A percentile compares a stretch with the other conserved stretches of the same genome.
These are phyloP conservation scores for Chrysopa pallens DNA, from an alignment of 1,140 invertebrate genomes.

Conservation along the genomic window DNA sequence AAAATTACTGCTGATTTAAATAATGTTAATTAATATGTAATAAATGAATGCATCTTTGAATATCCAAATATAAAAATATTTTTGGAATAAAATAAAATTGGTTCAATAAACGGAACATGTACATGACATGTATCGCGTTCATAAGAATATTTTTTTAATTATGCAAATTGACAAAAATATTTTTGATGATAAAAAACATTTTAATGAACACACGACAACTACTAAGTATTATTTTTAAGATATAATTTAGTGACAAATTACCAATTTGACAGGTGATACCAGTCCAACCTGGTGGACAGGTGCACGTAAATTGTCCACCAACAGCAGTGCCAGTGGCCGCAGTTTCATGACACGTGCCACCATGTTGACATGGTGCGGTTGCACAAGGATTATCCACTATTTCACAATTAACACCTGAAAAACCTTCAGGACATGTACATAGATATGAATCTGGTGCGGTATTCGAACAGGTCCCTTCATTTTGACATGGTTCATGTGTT, in stretches of 20 bases:
- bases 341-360: slow-evolving; percentile 48
- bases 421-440: slow-evolving; percentile 80
- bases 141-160: not conserved
- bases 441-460: slow-evolving; percentile 81
- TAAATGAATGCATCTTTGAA: too few relatives aligned
- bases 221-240: not conserved
- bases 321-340: slow-evolving; percentile 7
- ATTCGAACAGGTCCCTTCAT: slow-evolving; percentile 91
- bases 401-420: slow-evolving; percentile 81
- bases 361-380: slow-evolving; percentile 72
- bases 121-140: too few relatives aligned
- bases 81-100: not conserved
- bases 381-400: slow-evolving; percentile 82
- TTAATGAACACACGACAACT: not conserved
- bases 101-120: not conserved
- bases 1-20: too few relatives aligned
- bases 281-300: slow-evolving; percentile 71
- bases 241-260: slow-evolving; percentile 21
- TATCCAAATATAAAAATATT: too few relatives aligned
- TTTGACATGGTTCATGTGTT: slow-evolving; percentile 87
- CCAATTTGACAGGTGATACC: slow-evolving; percentile 59
- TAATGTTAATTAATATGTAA: too few relatives aligned
- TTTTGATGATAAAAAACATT: too few relatives aligned
- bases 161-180: too few relatives aligned
- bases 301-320: slow-evolving; percentile 44